phyloP scores from a whole-genome alignment of 2,797 vertebrate species.

The Tangara arthus region DNA sequence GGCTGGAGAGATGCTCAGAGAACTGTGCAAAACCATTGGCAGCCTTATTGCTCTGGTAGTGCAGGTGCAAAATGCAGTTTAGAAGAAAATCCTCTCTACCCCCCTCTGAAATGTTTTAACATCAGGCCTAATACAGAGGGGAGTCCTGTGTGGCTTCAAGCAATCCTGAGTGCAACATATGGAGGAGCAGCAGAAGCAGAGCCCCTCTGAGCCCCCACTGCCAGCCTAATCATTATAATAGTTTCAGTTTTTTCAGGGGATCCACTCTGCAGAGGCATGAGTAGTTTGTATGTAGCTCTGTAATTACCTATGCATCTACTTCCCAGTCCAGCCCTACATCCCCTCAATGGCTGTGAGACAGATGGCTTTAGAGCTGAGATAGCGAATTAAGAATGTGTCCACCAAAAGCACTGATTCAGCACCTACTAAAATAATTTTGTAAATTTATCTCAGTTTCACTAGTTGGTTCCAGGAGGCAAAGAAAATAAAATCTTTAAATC shows the following conservation, averaged over 20 bases:
- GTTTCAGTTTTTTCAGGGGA: slow-evolving; percentile 38
- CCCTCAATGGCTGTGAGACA: slow-evolving; percentile 33
- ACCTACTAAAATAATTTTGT: slow-evolving; percentile 16
- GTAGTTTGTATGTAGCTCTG: slow-evolving; percentile 11
- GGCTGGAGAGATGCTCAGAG: slow-evolving; percentile 43
- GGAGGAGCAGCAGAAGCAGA: slow-evolving; percentile 47
- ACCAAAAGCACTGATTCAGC: slow-evolving; percentile 43
- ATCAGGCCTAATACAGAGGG: not conserved
- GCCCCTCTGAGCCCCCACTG: not conserved
- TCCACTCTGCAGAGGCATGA: slow-evolving; percentile 39
- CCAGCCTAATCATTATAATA: slow-evolving; percentile 38
- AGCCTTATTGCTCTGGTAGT: slow-evolving; percentile 26
- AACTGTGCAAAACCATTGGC: not conserved
- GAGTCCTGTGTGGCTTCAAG: not conserved
- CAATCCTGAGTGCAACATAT: slow-evolving; percentile 15
- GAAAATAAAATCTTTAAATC: not conserved
- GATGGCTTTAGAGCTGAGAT: slow-evolving; percentile 54
- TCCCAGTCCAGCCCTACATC: slow-evolving; percentile 16
- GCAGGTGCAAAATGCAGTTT: slow-evolving; percentile 47
- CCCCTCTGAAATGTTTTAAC: slow-evolving; percentile 35
- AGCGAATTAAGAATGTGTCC: not conserved
- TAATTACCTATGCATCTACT: slow-evolving; percentile 47
- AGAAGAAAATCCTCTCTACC: slow-evolving; percentile 36
- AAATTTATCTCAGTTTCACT: not conserved
- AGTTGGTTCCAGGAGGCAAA: not conserved